Percentiles rank a stretch among this genome's conserved stretches.
These are phyloP conservation scores for Heliconius erato DNA, from an alignment of 2,888 invertebrate species.

Conservation along the genomic window DNA sequence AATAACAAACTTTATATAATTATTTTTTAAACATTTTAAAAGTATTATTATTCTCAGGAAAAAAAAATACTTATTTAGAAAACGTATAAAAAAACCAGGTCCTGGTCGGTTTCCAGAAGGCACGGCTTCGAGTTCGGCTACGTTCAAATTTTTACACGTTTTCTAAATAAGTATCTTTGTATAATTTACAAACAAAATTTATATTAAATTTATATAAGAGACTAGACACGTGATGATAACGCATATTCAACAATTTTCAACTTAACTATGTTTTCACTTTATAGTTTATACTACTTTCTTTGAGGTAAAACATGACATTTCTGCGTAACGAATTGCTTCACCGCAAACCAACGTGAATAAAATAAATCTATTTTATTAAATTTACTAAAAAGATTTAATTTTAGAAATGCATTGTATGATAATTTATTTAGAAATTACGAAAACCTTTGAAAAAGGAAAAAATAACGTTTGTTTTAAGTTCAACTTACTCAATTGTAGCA, in stretches of 20 bases:
- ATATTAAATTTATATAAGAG: not conserved
- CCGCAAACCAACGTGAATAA: conserved; percentile 20
- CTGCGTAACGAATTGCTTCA: conserved; percentile 28
- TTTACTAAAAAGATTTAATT: not conserved
- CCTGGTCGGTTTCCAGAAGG: too few relatives aligned
- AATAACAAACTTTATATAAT: not conserved
- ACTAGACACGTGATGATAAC: conserved; percentile 8
- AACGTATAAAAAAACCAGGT: too few relatives aligned
- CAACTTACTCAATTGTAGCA: not conserved
- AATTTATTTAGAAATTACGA: conserved; percentile 6
- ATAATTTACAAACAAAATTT: too few relatives aligned
- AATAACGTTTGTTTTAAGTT: not conserved
- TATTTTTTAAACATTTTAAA: not conserved
- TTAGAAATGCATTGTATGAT: not conserved
- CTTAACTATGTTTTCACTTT: conserved; percentile 22
- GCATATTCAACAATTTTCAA: conserved; percentile 23
- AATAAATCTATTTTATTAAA: conserved; percentile 30
- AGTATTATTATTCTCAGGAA: too few relatives aligned
- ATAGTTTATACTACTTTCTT: conserved; percentile 36
- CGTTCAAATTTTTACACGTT: too few relatives aligned
- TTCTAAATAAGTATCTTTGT: too few relatives aligned
- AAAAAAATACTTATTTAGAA: too few relatives aligned
- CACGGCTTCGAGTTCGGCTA: too few relatives aligned
- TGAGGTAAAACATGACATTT: conserved; percentile 29
- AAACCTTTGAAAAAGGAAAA: not conserved